phyloP scores from a whole-genome alignment of 2,888 invertebrate species.

The Xanthia icteritia region DNA sequence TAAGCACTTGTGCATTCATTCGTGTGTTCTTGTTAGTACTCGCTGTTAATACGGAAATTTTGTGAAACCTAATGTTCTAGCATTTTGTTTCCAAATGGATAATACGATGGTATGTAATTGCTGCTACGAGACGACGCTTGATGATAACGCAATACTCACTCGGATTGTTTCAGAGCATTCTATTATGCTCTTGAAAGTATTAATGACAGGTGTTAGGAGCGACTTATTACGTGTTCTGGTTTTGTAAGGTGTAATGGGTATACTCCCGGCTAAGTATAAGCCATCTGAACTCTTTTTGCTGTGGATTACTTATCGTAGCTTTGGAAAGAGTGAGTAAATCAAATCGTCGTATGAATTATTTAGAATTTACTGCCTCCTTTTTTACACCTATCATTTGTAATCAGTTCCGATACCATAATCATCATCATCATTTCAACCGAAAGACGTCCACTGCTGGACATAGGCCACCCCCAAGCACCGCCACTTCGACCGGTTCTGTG shows the following conservation, averaged over 20 bases:
- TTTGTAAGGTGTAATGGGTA: background rate
- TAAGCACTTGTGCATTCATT: conserved; percentile 83
- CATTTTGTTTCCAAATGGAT: conserved; percentile 66
- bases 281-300: background rate
- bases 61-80: conserved; percentile 72
- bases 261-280: background rate
- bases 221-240: conserved; percentile 24
- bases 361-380: background rate
- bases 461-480: no score
- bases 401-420: background rate
- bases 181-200: conserved; percentile 34
- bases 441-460: no score
- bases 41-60: conserved; percentile 81
- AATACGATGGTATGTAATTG: conserved; percentile 57
- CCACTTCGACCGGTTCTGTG: no score
- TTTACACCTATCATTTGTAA: background rate
- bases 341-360: no score
- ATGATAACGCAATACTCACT: conserved; percentile 59
- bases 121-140: conserved; percentile 34
- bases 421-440: no score
- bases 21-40: conserved; percentile 85
- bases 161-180: conserved; percentile 40
- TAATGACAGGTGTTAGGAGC: conserved; percentile 35
- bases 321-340: background rate
- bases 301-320: no score